Evolutionary conservation across 2,113 vertebrate genomes (phyloP), one percentile per base, ranked within the genome.

Genomic region (Paradoxurus hermaphroditus): DNA sequence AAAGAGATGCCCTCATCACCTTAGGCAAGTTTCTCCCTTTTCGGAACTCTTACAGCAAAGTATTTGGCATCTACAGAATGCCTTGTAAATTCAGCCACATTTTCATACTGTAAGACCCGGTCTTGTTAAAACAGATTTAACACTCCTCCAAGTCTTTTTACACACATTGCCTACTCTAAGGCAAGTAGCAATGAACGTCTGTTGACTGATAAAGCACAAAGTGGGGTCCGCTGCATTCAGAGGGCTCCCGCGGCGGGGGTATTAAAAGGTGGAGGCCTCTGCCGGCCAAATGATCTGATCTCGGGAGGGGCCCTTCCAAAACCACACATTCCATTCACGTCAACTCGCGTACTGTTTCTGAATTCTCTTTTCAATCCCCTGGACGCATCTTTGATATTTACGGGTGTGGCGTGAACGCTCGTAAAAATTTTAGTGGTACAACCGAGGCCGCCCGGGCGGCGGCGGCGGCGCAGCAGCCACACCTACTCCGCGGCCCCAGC

Each of bases 381-480:
- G 11, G 8, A 12, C 27, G 7, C 11, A 39, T 34, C 27, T n/a
- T 27, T 68, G 59, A 25, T 62, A 85, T 77, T 82, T 86, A 53
- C 7, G 12, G 31, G 25, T 25, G 79, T 34, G 34, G 78, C 39
- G 39, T 16, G 82, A 51, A 70, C 1, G n/a, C 84, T 53, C 68
- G 4, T 65, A 53, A 85, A 93, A 89, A 63, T 36, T 8, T 25
- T 3, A 53, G 41, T 3, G 36, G 86, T 49, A 46, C 27, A 3
- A 36, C 65, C 15, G 86, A 94, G 94, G 92, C 90, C n/a, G 46
- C 82, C 41, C n/a, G 21, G 84, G 83, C 25, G 12, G 91, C 51
- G 62, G 81, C 62, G 63, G 81, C 62, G 36, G 89, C 79, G 65
- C 82, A 16, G 90, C 94, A 31, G 90, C 97, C 97, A 98, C 97